Evolutionary conservation across 2,888 invertebrate genomes (phyloP), one percentile per base, ranked within the genome.

Genomic region (Trilocha varians): DNA sequence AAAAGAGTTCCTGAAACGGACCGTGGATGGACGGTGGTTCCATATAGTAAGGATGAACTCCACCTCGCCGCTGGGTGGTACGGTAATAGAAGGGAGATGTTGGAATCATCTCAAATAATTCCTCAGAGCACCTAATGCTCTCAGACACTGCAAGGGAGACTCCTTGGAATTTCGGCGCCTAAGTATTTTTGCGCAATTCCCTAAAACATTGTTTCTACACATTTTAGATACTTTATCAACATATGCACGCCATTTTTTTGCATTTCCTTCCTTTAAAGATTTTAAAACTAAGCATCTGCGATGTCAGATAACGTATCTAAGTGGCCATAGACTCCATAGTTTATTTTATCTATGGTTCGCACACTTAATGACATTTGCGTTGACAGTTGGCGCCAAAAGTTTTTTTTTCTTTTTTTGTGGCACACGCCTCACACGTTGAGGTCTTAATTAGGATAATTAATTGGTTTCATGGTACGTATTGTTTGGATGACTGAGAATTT

Each of bases 351-450:
- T 73, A 51, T 66, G 62, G 57, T 55, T 49, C 52, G 60, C 53
- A 52, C 45, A 45, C 43, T 50, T 72, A 72, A 74, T 65, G 70
- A 68, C 67, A 45, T 64, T 65, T 62, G 25, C 25, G 25, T 25
- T 25, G 25, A 25, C 25, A 25, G 25, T 25, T 25, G 65, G 72
- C 67, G 68, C 66, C 62, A 70, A 67, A 64, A 58, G 55, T 61
- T 59, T 55, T 58, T 52, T 52, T 55, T 55, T 50, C 48, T 55
- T 54, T 54, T 53, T 55, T 50, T 46, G 38, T 42, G 35, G 37
- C 41, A 38, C 40, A 43, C 45, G 55, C 75, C 74, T 72, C 77
- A 79, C 78, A 76, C 76, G 63, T 65, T 46, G 70, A 57, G 44
- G 39, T 38, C 18, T 42, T 64, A 62, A 67, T 68, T 70, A 70